Evolutionary conservation across 2,888 invertebrate genomes (phyloP), one percentile per base, ranked within the genome.

Genomic region (Thalpophila matura): DNA sequence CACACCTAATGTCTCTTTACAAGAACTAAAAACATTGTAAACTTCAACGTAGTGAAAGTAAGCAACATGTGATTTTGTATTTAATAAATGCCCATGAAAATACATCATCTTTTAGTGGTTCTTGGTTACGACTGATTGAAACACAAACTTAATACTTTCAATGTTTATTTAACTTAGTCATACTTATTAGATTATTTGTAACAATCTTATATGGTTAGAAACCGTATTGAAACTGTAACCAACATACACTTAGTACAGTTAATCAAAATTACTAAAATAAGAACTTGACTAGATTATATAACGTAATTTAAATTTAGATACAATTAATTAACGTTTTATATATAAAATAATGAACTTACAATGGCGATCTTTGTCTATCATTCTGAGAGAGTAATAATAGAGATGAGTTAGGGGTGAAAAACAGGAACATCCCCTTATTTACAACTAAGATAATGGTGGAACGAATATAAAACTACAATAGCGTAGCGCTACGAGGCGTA

Each of bases 51-150:
- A 85, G 84, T 74, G 77, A 80, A 85, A 82, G 73, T 84, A 85
- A 87, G 84, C 71, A 79, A 86, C 62, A 77, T 82, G 81, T 83
- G 76, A 80, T 86, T 88, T 89, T 89, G 55, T 86, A 86, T 84
- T 63, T 76, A 88, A 82, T 85, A 86, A 86, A 88, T 79, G 69
- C 79, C 56, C 53, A 68, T 53, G 12, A 55, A 74, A 65, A 20
- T 20, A 2, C 2, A 18, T 20, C 14, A 38, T 43, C 9, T 59
- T 55, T 68, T 20, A 20, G 3, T 49, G 10, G 10, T 2, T 50
- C 7, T 20, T 10, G 38, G 9, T 29, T 4, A 31, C 6, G 16
- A 22, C 14, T 5, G 51, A 51, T 59, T 27, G 33, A 65, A 68
- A 80, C 61, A 54, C 29, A 51, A 27, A 6, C 40, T 53, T 73